Conservation (phyloP, 2,113 vertebrate genomes). For the Sinocyclocheilus anshuiensis region DNA sequence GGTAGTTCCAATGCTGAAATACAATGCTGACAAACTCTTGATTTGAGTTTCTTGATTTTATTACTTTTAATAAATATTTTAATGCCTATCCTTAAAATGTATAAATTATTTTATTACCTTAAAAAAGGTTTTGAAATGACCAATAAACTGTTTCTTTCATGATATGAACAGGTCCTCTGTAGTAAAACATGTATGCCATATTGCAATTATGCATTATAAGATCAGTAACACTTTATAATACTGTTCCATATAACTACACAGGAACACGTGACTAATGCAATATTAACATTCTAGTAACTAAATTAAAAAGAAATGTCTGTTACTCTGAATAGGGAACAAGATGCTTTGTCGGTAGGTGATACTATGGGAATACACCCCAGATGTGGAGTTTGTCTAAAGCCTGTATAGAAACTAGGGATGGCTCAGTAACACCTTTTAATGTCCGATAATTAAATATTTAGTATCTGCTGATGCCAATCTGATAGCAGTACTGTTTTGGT, state of each 20-base stretch:
- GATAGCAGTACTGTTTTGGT: background rate
- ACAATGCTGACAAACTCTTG: too few relatives aligned
- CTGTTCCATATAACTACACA: background rate
- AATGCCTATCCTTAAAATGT: too few relatives aligned
- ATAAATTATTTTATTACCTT: too few relatives aligned
- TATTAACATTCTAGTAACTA: background rate
- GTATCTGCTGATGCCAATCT: background rate
- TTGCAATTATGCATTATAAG: background rate
- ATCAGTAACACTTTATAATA: background rate
- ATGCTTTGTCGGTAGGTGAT: background rate
- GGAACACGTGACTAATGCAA: background rate
- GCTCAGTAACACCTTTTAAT: background rate
- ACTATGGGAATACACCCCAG: background rate
- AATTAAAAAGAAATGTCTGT: background rate
- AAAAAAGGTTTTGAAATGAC: background rate
- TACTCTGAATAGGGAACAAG: background rate
- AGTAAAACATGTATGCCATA: background rate
- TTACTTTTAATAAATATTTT: too few relatives aligned
- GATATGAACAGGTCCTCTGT: background rate
- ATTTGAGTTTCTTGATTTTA: too few relatives aligned
- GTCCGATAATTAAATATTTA: background rate
- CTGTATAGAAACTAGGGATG: background rate
- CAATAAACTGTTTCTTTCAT: background rate
- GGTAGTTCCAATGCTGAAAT: conserved; percentile 5
- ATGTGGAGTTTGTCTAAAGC: background rate